Evolutionary conservation across 2,888 invertebrate species (phyloP).

Genomic region (Drosophila yooni): DNA sequence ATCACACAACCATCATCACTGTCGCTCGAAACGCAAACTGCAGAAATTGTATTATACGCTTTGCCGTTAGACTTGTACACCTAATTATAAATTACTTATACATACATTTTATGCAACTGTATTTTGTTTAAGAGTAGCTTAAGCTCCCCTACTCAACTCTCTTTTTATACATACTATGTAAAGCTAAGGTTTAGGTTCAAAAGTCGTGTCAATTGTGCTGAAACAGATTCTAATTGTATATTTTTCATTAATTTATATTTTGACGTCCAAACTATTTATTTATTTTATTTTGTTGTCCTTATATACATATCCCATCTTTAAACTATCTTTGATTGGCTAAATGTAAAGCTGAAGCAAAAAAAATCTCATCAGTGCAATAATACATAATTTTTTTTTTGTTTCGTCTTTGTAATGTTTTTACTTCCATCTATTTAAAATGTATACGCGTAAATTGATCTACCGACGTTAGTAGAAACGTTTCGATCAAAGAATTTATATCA

Average conservation of each 20-base stretch:
- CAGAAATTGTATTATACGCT: conserved; percentile 85
- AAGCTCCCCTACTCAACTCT: conserved; percentile 41
- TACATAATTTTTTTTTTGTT: conserved; percentile 24
- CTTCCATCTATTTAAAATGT: conserved; percentile 58
- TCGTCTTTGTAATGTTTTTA: conserved; percentile 33
- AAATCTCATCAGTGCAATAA: conserved; percentile 72
- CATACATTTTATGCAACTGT: conserved; percentile 47
- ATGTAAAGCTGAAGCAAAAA: conserved; percentile 44
- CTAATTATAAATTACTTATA: conserved; percentile 54
- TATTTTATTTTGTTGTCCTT: conserved; percentile 35
- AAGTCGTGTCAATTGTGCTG: conserved; percentile 51
- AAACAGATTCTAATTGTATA: conserved; percentile 43
- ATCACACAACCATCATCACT: conserved; percentile 76
- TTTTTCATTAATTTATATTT: conserved; percentile 27
- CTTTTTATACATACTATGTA: conserved; percentile 34
- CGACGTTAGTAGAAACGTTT: conserved; percentile 23
- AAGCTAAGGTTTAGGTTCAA: conserved; percentile 30
- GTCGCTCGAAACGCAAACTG: conserved; percentile 84
- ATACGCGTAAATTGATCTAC: conserved; percentile 37
- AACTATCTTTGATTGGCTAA: conserved; percentile 35
- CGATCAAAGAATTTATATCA: conserved; percentile 57
- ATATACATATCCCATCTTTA: conserved; percentile 19
- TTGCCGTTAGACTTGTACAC: conserved; percentile 82
- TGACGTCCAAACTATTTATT: conserved; percentile 57
- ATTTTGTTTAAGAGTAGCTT: conserved; percentile 51